Evolutionary conservation across 1,140 invertebrate species (phyloP), one percentile per base, ranked within the genome.

Genomic region (Temnothorax curvispinosus): DNA sequence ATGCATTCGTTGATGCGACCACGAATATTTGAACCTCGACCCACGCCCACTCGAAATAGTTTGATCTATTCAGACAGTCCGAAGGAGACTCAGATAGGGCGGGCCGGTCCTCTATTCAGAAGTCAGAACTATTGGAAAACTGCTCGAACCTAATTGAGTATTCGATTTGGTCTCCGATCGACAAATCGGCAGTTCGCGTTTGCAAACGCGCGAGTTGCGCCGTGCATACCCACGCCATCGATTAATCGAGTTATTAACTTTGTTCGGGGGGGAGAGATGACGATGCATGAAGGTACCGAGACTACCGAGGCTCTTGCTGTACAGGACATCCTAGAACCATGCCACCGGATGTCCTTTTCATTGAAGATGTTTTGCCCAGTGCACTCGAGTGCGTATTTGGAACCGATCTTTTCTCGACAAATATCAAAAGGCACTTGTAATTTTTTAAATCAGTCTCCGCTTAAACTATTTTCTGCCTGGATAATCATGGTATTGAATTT

Each of bases 111-210:
- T 27, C 69, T 50, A 84, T 84, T 84, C 82, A 77, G 58, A 85
- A 85, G 74, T 78, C 69, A 56, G 58, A 85, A 85, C 82, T 85
- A 85, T 85, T 78, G 82, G 82, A 85, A 85, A 85, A 85, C 82
- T 85, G 62, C 62, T 85, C 58, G 60, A 85, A 78, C 13, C 74
- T 85, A 85, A 85, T 85, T 85, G 82, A 85, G 74, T 85, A 85
- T 85, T 85, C 82, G 74, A 50, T 65, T 77, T 78, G 74, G 74
- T 78, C 58, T 77, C 74, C 82, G 38, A 65, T 85, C 71, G 82
- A 76, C 82, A 78, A 85, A 85, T 85, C 82, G 74, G 50, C 74
- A 78, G 74, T 65, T 78, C 38, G 82, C 74, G 62, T 78, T 67
- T 85, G 74, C 82, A 78, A 77, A 78, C 82, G 82, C 80, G 80